Conservation (phyloP, 2,797 vertebrate genomes). For the Danio aesculapii region DNA sequence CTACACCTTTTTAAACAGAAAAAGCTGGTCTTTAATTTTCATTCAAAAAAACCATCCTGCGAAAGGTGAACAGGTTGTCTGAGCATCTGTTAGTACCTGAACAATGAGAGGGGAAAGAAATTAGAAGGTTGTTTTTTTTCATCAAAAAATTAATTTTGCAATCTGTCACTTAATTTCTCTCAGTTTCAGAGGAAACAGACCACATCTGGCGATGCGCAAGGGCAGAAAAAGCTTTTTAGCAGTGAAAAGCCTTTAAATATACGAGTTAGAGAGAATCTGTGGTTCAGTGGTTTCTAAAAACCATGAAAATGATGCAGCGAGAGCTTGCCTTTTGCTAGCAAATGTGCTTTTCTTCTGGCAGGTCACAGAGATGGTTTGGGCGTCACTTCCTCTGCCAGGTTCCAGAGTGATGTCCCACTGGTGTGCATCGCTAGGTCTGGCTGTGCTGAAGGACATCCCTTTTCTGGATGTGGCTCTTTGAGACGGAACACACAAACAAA, state of each 20-base stretch:
- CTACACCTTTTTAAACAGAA: constrained; percentile 28
- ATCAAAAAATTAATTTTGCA: constrained; percentile 50
- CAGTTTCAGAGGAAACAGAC: constrained; percentile 18
- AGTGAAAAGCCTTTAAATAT: constrained; percentile 24
- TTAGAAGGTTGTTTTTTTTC: constrained; percentile 33
- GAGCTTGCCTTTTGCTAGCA: constrained; percentile 77
- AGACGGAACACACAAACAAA: constrained; percentile 43
- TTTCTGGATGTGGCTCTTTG: constrained; percentile 73
- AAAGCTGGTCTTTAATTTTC: constrained; percentile 44
- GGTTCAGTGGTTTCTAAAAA: not conserved
- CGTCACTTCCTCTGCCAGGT: constrained; percentile 67
- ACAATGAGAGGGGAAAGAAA: constrained; percentile 33
- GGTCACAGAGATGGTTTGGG: constrained; percentile 73
- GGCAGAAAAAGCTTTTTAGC: constrained; percentile 36
- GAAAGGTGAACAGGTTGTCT: constrained; percentile 45
- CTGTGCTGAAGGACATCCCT: constrained; percentile 75
- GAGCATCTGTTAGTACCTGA: constrained; percentile 55
- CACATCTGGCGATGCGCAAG: constrained; percentile 25
- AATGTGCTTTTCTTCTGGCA: constrained; percentile 73
- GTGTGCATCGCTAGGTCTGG: constrained; percentile 74
- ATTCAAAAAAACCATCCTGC: constrained; percentile 39
- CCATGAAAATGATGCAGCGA: not conserved
- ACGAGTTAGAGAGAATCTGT: constrained; percentile 18
- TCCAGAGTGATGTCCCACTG: constrained; percentile 77
- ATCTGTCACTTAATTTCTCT: constrained; percentile 50